A percentile compares a stretch with the other conserved stretches of the same genome.
Evolutionary conservation across 2,113 vertebrate genomes (phyloP).

Genomic region (Etia nguti): DNA sequence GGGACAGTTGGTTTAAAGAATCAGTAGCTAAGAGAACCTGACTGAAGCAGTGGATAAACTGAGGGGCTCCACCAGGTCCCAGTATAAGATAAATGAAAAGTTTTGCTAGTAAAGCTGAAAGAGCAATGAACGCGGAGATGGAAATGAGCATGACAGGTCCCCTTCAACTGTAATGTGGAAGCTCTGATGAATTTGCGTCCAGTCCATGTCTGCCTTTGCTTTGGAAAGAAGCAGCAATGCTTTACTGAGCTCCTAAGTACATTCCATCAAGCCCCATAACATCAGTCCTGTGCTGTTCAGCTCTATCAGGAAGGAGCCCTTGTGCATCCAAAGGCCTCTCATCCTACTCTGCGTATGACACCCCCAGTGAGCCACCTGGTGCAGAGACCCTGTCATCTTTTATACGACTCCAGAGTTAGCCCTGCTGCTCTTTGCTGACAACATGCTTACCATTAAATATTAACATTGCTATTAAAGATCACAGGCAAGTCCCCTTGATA

Average conservation of each 20-base stretch:
- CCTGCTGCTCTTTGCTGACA: constrained; percentile 43
- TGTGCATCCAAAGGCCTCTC: constrained; percentile 13
- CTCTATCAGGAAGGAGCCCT: constrained; percentile 12
- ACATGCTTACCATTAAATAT: constrained; percentile 65
- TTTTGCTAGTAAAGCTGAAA: neutral
- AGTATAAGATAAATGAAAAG: neutral
- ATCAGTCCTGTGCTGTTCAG: constrained; percentile 26
- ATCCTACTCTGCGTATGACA: neutral
- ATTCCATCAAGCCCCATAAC: constrained; percentile 16
- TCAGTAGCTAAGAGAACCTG: neutral
- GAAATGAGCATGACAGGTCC: neutral
- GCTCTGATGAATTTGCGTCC: neutral
- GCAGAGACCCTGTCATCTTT: constrained; percentile 42
- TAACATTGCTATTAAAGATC: constrained; percentile 65
- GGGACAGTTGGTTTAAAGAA: neutral
- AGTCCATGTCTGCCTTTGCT: neutral
- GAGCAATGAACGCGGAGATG: neutral
- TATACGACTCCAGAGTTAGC: constrained; percentile 8
- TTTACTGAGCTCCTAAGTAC: neutral
- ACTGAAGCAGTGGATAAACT: neutral
- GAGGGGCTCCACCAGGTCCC: neutral
- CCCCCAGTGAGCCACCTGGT: constrained; percentile 40
- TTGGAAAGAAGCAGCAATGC: neutral
- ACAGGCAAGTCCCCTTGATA: constrained; percentile 47
- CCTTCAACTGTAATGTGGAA: neutral